Percentiles rank a stretch among this genome's conserved stretches.
Evolutionary conservation across 2,113 vertebrate species (phyloP).

Genomic region (Dipodomys ordii): DNA sequence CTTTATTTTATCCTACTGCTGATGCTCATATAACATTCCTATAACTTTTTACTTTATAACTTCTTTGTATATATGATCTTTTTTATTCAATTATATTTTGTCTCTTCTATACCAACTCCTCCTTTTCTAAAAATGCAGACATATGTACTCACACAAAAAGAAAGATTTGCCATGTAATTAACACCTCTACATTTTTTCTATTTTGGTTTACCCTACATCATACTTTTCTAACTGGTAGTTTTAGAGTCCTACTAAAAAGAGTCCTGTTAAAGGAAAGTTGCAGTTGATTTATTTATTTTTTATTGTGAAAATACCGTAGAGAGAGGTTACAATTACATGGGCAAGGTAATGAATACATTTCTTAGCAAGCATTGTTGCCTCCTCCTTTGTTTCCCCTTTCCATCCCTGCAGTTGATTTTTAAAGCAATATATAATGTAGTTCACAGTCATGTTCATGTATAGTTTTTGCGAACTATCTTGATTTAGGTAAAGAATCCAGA

Average conservation of each 20-base stretch:
- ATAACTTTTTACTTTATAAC: background rate
- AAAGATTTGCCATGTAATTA: background rate
- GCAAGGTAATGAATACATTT: too few species aligned
- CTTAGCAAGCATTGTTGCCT: too few species aligned
- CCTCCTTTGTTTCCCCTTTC: too few species aligned
- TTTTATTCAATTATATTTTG: background rate
- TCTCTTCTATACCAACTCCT: too few species aligned
- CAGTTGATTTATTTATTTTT: background rate
- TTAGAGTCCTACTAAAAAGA: background rate
- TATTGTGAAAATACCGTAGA: too few species aligned
- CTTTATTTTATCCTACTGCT: background rate
- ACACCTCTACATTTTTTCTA: background rate
- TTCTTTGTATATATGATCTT: background rate
- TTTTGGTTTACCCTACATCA: background rate
- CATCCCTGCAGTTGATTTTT: background rate
- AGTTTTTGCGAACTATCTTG: constrained; percentile 1
- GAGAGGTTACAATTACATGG: too few species aligned
- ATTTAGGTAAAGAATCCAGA: background rate
- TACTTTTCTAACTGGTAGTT: background rate
- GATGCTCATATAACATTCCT: background rate
- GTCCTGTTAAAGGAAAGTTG: background rate
- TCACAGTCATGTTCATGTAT: background rate
- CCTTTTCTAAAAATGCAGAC: background rate
- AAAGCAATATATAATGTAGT: background rate
- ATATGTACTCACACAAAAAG: background rate